phyloP scores from a whole-genome alignment of 2,113 vertebrate species.

The Pelvicachromis taeniatus region DNA sequence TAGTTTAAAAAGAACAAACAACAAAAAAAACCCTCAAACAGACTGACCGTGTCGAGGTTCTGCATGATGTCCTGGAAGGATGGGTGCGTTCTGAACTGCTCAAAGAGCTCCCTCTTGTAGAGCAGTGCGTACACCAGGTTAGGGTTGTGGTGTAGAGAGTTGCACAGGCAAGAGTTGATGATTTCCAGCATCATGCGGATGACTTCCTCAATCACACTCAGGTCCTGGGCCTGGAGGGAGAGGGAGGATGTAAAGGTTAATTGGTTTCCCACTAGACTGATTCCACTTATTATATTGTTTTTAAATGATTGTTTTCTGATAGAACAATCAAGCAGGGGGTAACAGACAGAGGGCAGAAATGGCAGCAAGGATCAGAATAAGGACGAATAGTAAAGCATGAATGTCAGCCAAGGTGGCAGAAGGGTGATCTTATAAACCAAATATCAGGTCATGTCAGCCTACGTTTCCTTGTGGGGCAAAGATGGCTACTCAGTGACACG shows the following conservation, averaged over 20 bases:
- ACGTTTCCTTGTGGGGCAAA: not conserved
- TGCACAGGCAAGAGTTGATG: conserved; percentile 95
- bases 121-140: conserved; percentile 95
- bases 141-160: conserved; percentile 95
- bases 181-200: conserved; percentile 99
- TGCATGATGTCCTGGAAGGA: conserved; percentile 99
- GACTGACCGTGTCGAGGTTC: conserved; percentile 92
- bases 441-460: conserved; percentile 7
- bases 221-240: conserved; percentile 86
- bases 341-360: not conserved
- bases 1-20: not conserved
- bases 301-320: conserved; percentile 47
- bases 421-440: conserved; percentile 14
- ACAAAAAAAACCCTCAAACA: not conserved
- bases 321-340: conserved; percentile 35
- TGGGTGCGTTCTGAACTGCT: conserved; percentile 92
- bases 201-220: conserved; percentile 97
- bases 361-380: not conserved
- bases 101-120: conserved; percentile 96
- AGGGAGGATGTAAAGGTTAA: conserved; percentile 65
- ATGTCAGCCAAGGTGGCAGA: conserved; percentile 16
- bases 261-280: conserved; percentile 58
- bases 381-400: not conserved
- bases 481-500: conserved; percentile 14
- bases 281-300: conserved; percentile 53